phyloP scores from a whole-genome alignment of 2,888 invertebrate genomes.

The Sicus ferrugineus region DNA sequence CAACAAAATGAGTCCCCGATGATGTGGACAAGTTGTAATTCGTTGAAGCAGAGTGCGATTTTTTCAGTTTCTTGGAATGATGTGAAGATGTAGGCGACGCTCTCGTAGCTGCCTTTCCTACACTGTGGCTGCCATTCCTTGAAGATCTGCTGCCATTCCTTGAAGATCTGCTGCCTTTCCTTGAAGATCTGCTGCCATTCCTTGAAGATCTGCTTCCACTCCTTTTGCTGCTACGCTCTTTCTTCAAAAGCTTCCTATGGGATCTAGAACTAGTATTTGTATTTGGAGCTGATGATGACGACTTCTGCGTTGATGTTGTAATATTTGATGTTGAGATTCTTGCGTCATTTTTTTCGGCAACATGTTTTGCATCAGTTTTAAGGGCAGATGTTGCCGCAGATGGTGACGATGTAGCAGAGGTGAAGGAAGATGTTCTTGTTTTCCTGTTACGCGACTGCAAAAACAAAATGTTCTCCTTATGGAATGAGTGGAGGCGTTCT shows the following conservation, averaged over 20 bases:
- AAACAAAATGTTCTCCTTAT: slow-evolving; percentile 71
- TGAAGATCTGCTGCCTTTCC: slow-evolving; percentile 32
- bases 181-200: slow-evolving; percentile 31
- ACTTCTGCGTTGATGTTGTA: slow-evolving; percentile 21
- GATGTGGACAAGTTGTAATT: slow-evolving; percentile 22
- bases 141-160: slow-evolving; percentile 30
- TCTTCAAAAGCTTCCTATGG: slow-evolving; percentile 40
- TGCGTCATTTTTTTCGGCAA: slow-evolving; percentile 35
- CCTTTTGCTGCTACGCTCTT: slow-evolving; percentile 36
- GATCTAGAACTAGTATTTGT: neutral
- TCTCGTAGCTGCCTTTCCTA: slow-evolving; percentile 12
- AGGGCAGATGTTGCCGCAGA: neutral
- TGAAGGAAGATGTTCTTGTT: slow-evolving; percentile 37
- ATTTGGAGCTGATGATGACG: slow-evolving; percentile 26
- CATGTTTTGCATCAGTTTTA: slow-evolving; percentile 34
- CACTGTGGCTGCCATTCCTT: slow-evolving; percentile 11
- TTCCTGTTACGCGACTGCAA: slow-evolving; percentile 69
- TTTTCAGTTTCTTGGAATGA: slow-evolving; percentile 40
- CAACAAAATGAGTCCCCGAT: neutral
- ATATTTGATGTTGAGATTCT: slow-evolving; percentile 36
- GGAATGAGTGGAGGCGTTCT: slow-evolving; percentile 71
- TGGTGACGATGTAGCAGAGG: slow-evolving; percentile 36
- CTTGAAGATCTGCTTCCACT: too few relatives aligned
- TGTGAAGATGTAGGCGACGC: slow-evolving; percentile 23
- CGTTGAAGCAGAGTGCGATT: slow-evolving; percentile 37